Evolutionary conservation across 1,140 invertebrate species (phyloP).

Genomic region (Glossosoma conforme): DNA sequence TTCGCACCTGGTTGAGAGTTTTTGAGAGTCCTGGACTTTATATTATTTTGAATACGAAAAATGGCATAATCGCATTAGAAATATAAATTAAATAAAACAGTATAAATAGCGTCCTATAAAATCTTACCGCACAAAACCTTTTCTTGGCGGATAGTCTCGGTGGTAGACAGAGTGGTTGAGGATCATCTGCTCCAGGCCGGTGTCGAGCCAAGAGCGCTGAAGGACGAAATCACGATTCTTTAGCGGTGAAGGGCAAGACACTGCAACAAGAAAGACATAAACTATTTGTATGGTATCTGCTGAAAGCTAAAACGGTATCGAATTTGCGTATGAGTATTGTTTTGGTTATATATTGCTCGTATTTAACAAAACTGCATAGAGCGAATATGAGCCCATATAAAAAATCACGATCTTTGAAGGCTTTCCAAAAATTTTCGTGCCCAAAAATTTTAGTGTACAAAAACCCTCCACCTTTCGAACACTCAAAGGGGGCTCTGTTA

Average conservation of each 20-base stretch:
- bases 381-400: no score
- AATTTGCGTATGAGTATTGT: no score
- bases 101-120: background rate
- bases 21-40: background rate
- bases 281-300: no score
- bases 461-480: no score
- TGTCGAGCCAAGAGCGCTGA: slow-evolving; percentile 86
- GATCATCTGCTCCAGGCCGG: slow-evolving; percentile 78
- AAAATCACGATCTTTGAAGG: no score
- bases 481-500: no score
- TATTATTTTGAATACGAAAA: background rate
- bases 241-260: slow-evolving; percentile 80
- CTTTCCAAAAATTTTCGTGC: no score
- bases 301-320: no score
- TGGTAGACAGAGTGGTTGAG: slow-evolving; percentile 89
- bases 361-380: no score
- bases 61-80: background rate
- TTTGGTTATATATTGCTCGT: no score
- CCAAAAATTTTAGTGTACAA: no score
- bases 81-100: background rate
- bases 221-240: slow-evolving; percentile 88
- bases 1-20: background rate
- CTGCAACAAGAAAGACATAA: slow-evolving; percentile 48
- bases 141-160: slow-evolving; percentile 73
- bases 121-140: slow-evolving; percentile 68